Conservation (phyloP, 2,888 invertebrate species). For the Mythimna impura region DNA sequence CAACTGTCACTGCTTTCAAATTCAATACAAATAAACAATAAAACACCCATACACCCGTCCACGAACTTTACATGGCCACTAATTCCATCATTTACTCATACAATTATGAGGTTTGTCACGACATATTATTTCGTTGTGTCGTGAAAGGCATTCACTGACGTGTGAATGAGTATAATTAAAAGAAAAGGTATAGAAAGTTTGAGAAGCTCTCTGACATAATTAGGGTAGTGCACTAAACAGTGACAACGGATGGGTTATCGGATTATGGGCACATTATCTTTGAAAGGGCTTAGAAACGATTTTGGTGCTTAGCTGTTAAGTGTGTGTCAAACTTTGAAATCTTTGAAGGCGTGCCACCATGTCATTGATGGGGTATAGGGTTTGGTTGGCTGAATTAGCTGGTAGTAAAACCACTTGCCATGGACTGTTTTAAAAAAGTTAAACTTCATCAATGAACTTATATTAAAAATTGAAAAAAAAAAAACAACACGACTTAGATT, state of each 20-base stretch:
- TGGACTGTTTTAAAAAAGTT: too few species aligned
- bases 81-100: constrained; percentile 52
- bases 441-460: too few species aligned
- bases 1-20: constrained; percentile 16
- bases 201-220: constrained; percentile 51
- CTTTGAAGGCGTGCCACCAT: constrained; percentile 18
- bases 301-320: constrained; percentile 51
- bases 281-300: constrained; percentile 54
- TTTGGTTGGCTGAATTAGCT: neutral
- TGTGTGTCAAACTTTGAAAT: constrained; percentile 50
- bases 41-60: constrained; percentile 28
- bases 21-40: constrained; percentile 46
- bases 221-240: constrained; percentile 52
- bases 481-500: too few species aligned
- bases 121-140: constrained; percentile 56
- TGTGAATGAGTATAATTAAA: constrained; percentile 69
- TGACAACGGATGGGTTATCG: constrained; percentile 54
- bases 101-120: constrained; percentile 56
- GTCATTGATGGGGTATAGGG: constrained; percentile 7
- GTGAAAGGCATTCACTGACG: constrained; percentile 54
- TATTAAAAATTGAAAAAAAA: too few species aligned
- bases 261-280: constrained; percentile 60
- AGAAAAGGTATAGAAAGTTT: constrained; percentile 65
- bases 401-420: too few species aligned
- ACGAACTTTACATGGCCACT: constrained; percentile 37